These are phyloP conservation scores for Limnephilus auricula DNA, from an alignment of 2,888 invertebrate genomes.

Conservation along the genomic window DNA sequence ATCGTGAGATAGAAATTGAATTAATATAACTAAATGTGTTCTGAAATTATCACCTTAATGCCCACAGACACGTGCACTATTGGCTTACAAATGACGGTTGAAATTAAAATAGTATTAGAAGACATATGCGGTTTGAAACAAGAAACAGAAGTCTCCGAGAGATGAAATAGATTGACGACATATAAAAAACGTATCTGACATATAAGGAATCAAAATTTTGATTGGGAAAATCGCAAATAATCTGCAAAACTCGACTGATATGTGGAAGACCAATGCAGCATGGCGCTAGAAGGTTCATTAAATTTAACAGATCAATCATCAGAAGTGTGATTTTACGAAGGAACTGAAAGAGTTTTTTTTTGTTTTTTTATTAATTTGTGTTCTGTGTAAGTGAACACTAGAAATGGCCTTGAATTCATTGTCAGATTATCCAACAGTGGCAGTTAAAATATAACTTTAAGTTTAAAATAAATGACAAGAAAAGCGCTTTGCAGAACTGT, in stretches of 20 bases:
- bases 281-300: background rate
- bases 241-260: no score
- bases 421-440: background rate
- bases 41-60: background rate
- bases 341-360: background rate
- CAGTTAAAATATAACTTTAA: background rate
- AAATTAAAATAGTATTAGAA: background rate
- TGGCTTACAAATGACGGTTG: background rate
- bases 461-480: background rate
- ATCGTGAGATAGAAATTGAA: no score
- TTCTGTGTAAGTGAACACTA: background rate
- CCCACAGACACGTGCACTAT: background rate
- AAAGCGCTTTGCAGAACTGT: background rate
- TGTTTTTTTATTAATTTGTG: background rate
- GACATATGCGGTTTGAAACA: background rate
- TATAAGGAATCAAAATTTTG: no score
- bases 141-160: background rate
- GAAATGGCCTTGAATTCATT: background rate
- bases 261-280: no score
- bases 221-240: no score
- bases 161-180: background rate
- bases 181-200: no score
- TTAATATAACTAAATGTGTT: background rate
- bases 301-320: background rate
- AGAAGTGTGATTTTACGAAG: background rate